These are phyloP conservation scores for Avahi laniger DNA, from an alignment of 2,797 vertebrate species.

Conservation along the genomic window DNA sequence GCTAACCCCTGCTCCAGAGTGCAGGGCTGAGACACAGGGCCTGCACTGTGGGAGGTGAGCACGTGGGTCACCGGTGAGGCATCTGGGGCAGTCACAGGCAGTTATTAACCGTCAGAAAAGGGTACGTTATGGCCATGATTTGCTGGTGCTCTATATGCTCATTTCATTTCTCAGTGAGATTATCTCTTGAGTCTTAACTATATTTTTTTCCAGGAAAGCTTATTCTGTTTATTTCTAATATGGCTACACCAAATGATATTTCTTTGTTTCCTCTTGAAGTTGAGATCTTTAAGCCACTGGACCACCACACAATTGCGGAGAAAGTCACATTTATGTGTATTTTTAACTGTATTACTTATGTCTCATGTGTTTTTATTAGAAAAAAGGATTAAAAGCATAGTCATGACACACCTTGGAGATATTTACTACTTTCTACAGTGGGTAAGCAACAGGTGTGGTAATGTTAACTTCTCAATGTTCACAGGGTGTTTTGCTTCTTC, in stretches of 20 bases:
- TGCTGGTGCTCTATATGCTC: not conserved
- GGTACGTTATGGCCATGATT: not conserved
- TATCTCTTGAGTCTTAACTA: not conserved
- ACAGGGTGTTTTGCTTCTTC: not conserved
- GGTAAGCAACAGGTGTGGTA: not conserved
- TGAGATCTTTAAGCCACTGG: not conserved
- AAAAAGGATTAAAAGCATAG: slow-evolving; percentile 19
- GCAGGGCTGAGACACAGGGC: not conserved
- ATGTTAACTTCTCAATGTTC: not conserved
- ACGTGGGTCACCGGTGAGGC: not conserved
- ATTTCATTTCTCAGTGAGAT: not conserved
- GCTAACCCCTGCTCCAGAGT: not conserved
- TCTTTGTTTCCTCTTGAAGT: slow-evolving; percentile 23
- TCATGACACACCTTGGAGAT: not conserved
- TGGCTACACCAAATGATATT: not conserved
- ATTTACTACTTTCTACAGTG: not conserved
- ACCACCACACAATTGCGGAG: not conserved
- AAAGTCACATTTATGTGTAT: not conserved
- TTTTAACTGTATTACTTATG: not conserved
- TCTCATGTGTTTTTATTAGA: not conserved
- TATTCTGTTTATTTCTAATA: not conserved
- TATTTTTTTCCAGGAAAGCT: not conserved
- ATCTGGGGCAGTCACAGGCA: not conserved
- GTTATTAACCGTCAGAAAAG: not conserved
- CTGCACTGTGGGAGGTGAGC: not conserved